These are phyloP conservation scores for Eidolon helvum DNA, from an alignment of 2,113 vertebrate species.

Conservation along the genomic window DNA sequence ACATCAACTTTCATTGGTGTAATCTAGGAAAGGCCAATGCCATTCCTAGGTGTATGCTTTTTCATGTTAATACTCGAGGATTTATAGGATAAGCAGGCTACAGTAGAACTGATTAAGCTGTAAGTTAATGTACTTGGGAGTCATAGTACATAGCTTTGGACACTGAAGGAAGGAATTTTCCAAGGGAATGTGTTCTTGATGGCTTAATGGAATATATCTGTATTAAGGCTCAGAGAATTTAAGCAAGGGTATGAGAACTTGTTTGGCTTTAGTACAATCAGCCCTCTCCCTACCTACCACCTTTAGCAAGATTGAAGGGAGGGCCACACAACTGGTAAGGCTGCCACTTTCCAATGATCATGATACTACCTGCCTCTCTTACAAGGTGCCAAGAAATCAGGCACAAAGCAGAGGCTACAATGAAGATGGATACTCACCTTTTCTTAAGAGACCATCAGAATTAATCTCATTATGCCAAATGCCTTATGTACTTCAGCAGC, in stretches of 20 bases:
- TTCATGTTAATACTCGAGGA: not conserved
- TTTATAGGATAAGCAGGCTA: not conserved
- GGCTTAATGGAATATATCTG: not conserved
- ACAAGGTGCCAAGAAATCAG: not conserved
- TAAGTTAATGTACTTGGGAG: not conserved
- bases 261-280: not conserved
- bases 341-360: not conserved
- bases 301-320: not conserved
- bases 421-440: not conserved
- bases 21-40: not conserved
- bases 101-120: not conserved
- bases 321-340: not conserved
- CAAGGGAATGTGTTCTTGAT: not conserved
- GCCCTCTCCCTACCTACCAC: not conserved
- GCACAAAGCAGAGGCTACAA: not conserved
- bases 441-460: not conserved
- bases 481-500: not conserved
- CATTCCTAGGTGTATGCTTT: not conserved
- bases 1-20: not conserved
- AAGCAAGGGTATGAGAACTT: not conserved
- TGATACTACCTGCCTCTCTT: not conserved
- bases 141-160: not conserved
- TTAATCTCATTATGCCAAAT: not conserved
- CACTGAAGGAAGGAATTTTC: conserved; percentile 9
- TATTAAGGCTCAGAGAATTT: not conserved